Evolutionary conservation across 2,113 vertebrate genomes (phyloP).

Genomic region (Elephantulus edwardii): DNA sequence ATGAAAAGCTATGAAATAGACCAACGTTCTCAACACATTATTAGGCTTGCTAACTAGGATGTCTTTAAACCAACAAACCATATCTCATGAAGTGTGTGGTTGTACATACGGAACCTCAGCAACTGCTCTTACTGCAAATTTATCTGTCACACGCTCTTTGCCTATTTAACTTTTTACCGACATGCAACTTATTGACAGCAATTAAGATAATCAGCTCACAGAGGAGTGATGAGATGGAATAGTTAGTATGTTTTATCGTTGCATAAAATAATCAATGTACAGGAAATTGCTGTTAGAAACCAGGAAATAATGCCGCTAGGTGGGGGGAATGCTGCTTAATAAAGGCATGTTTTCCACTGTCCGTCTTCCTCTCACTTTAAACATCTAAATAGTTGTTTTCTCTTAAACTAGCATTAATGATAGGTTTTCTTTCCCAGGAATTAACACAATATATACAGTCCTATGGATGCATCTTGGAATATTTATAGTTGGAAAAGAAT

Average conservation of each 20-base stretch:
- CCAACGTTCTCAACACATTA: no score
- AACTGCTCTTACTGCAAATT: no score
- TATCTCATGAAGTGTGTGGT: no score
- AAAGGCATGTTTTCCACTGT: neutral
- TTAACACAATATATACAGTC: neutral
- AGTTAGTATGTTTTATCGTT: neutral
- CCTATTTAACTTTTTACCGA: no score
- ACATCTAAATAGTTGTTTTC: neutral
- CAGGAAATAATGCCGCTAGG: neutral
- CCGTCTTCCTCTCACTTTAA: neutral
- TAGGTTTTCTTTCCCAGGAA: neutral
- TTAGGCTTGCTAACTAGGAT: no score
- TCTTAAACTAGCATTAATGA: conserved; percentile 2
- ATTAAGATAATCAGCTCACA: neutral
- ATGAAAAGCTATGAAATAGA: no score
- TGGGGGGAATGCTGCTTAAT: neutral
- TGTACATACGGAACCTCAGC: no score
- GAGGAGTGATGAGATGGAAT: neutral
- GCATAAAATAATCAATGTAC: neutral
- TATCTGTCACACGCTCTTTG: no score
- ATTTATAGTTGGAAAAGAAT: neutral
- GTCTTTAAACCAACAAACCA: no score
- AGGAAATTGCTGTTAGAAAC: neutral
- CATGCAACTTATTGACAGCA: no score
- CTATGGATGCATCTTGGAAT: neutral